Conservation (phyloP, 2,888 invertebrate species). For the Hydropsyche betteni region DNA sequence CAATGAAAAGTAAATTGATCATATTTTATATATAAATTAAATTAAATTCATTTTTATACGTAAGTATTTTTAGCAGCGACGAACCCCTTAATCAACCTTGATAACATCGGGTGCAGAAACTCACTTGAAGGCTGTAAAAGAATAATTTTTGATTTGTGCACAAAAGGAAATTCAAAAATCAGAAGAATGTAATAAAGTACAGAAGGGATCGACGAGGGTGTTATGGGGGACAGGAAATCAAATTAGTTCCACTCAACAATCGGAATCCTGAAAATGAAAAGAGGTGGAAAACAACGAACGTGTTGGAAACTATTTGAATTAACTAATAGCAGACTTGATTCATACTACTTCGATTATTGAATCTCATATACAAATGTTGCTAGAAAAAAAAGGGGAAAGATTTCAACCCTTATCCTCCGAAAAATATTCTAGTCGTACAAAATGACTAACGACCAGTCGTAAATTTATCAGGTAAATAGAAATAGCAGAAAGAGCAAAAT, state of each 20-base stretch:
- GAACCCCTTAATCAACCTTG: conserved; percentile 45
- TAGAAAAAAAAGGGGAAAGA: conserved; percentile 4
- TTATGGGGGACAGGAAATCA: conserved; percentile 47
- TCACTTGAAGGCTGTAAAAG: conserved; percentile 45
- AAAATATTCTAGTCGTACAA: conserved; percentile 42
- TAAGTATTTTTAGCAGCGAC: not conserved
- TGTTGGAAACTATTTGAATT: conserved; percentile 50
- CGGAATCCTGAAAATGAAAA: conserved; percentile 36
- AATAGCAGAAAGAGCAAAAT: conserved; percentile 49
- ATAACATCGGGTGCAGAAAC: conserved; percentile 40
- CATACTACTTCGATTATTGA: not conserved
- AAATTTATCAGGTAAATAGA: conserved; percentile 51
- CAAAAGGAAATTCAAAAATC: conserved; percentile 52
- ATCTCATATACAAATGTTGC: conserved; percentile 1
- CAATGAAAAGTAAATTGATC: not conserved
- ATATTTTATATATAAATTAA: not conserved
- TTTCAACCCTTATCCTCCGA: conserved; percentile 37
- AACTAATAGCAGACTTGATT: not conserved
- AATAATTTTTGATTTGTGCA: conserved; percentile 52
- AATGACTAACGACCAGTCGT: conserved; percentile 50
- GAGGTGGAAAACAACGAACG: conserved; percentile 44
- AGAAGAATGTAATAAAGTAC: conserved; percentile 52
- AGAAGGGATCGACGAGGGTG: conserved; percentile 47
- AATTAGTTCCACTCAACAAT: conserved; percentile 51
- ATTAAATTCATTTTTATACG: too few species aligned